Conservation (phyloP, 2,113 vertebrate species). For the Neodon shergylaensis region DNA sequence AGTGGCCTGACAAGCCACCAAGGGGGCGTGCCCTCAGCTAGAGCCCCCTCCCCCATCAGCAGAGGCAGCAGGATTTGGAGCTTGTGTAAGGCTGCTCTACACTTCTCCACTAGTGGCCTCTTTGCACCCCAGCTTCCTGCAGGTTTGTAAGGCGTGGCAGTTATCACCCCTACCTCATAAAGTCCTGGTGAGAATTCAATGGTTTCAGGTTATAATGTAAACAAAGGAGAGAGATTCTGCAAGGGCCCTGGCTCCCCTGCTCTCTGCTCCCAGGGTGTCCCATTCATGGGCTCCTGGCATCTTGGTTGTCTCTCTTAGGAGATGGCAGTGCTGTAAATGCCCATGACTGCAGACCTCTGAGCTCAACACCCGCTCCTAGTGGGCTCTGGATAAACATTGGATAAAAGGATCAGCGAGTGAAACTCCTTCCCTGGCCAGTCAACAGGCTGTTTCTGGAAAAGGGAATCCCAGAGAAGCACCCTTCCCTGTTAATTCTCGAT, state of each 20-base stretch:
- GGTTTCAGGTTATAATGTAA: background rate
- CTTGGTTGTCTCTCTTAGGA: background rate
- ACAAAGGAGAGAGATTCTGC: background rate
- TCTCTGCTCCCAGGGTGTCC: background rate
- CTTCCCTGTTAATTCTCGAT: accelerated
- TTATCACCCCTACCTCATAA: background rate
- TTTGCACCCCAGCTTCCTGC: background rate
- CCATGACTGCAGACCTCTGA: too few relatives aligned
- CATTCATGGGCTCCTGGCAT: background rate
- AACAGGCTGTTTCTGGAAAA: background rate
- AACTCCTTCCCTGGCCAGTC: background rate
- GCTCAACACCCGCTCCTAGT: background rate
- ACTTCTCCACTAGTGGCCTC: background rate
- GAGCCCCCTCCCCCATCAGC: background rate
- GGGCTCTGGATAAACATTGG: background rate
- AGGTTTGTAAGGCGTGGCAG: background rate
- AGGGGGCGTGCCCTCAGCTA: background rate
- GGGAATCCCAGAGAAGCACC: background rate
- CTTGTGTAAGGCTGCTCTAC: background rate
- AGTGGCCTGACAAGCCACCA: background rate
- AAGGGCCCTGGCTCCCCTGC: background rate
- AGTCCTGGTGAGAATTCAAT: background rate
- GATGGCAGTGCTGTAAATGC: background rate
- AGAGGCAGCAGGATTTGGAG: too few relatives aligned
- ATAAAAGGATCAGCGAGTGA: background rate